Conservation (phyloP, 1,140 invertebrate genomes). For the Cherax destructor region DNA sequence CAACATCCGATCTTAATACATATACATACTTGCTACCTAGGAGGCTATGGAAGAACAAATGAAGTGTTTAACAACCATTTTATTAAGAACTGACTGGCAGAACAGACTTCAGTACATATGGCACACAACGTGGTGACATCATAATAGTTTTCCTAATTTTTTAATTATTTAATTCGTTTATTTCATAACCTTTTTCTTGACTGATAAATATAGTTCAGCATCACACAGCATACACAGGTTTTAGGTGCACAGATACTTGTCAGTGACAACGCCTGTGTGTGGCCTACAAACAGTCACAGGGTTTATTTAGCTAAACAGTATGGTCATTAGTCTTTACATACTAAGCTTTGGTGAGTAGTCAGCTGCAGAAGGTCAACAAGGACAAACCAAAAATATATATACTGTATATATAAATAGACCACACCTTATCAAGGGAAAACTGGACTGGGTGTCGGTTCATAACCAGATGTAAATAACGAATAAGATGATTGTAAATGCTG, state of each 20-base stretch:
- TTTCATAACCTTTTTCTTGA: constrained; percentile 37
- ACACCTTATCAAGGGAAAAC: too few species aligned
- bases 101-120: constrained; percentile 67
- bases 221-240: constrained; percentile 41
- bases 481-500: too few species aligned
- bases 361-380: neutral
- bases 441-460: too few species aligned
- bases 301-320: neutral
- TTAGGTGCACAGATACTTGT: constrained; percentile 15
- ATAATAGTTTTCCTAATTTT: constrained; percentile 62
- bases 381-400: too few species aligned
- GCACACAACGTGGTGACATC: constrained; percentile 65
- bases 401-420: too few species aligned
- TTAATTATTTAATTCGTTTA: constrained; percentile 50
- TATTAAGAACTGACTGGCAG: constrained; percentile 70
- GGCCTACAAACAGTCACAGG: constrained; percentile 36
- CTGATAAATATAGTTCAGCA: constrained; percentile 42
- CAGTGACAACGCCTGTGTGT: constrained; percentile 32
- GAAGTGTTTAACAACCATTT: constrained; percentile 62
- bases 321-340: constrained; percentile 23
- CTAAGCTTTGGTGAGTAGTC: constrained; percentile 22
- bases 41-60: neutral
- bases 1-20: neutral
- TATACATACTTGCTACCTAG: neutral
- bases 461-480: too few species aligned